Evolutionary conservation across 2,113 vertebrate species (phyloP), one percentile per base, ranked within the genome.

Genomic region (Sinocyclocheilus rhinocerous): DNA sequence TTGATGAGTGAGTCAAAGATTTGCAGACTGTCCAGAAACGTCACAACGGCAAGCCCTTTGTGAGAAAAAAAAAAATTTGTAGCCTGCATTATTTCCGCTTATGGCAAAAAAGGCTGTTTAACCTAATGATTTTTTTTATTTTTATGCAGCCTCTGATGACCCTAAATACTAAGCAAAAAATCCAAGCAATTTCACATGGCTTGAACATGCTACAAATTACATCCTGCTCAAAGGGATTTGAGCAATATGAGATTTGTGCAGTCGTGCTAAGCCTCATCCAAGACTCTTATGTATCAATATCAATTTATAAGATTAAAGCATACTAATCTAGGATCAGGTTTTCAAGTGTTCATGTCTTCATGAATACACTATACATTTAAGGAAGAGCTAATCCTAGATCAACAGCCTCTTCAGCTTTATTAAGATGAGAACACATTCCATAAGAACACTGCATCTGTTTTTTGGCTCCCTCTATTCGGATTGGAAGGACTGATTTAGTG

Each of bases 211-310:
- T 33, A 81, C 33, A 26, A 73, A 85, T 75, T 48, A 24, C 61
- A 73, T 73, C 63, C 45, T 36, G 59, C 75, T 76, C 77, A 69
- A 76, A 52, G 87, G 79, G 70, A 85, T 84, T 61, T 61, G 77
- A 16, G 52, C 77, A 42, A 61, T 78, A 57, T 78, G 52, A 33
- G 29, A 78, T 79, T 24, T 61, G 55, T 59, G 33, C 33, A 61
- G 55, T n/a, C 22, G 3, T 12, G 13, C 59, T 80, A 80, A 42
- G 20, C 55, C 77, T 59, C 55, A 59, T 61, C 12, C 77, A 79
- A 61, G 33, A 42, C 55, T 39, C 20, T 39, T 80, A 61, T 63
- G 22, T 24, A 42, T 80, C 77, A 42, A 61, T 80, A 42, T 61
- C 33, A 61, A 63, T 79, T 79, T 39, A 79, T n/a, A 61, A 79